These are phyloP conservation scores for Polylopha cassiicola DNA, from an alignment of 2,888 invertebrate genomes.

Conservation along the genomic window DNA sequence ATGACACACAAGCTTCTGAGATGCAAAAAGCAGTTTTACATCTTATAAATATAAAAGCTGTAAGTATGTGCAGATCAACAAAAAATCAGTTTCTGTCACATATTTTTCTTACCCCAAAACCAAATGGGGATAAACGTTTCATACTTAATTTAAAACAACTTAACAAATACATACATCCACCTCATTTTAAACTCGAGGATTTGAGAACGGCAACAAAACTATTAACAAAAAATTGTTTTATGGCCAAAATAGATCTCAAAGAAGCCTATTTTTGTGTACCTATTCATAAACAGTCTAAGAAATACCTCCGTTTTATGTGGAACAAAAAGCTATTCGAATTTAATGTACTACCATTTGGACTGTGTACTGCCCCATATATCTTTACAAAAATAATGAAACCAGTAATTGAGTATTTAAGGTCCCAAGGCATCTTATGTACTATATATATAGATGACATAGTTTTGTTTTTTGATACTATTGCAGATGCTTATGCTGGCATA, in stretches of 20 bases:
- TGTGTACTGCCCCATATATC: too few relatives aligned
- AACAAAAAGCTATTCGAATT: background rate
- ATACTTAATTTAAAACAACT: conserved; percentile 11
- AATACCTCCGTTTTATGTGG: background rate
- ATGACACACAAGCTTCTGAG: too few relatives aligned
- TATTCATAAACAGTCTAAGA: background rate
- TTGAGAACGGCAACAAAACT: background rate
- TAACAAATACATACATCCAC: conserved; percentile 9
- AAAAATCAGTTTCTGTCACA: conserved; percentile 3
- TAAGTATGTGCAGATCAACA: background rate
- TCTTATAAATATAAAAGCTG: background rate
- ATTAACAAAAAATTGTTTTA: background rate
- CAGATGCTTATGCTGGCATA: background rate
- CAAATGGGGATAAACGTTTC: conserved; percentile 9
- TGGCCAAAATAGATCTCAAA: conserved; percentile 1
- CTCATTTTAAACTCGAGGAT: conserved; percentile 18
- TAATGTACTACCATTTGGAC: background rate
- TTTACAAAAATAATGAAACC: background rate
- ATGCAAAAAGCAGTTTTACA: background rate
- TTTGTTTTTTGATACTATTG: background rate
- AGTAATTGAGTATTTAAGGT: background rate
- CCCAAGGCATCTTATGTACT: background rate
- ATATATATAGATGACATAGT: background rate
- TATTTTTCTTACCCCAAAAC: conserved; percentile 8
- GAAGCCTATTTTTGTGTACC: background rate